phyloP scores from a whole-genome alignment of 2,113 vertebrate genomes.

The Albula goreensis region DNA sequence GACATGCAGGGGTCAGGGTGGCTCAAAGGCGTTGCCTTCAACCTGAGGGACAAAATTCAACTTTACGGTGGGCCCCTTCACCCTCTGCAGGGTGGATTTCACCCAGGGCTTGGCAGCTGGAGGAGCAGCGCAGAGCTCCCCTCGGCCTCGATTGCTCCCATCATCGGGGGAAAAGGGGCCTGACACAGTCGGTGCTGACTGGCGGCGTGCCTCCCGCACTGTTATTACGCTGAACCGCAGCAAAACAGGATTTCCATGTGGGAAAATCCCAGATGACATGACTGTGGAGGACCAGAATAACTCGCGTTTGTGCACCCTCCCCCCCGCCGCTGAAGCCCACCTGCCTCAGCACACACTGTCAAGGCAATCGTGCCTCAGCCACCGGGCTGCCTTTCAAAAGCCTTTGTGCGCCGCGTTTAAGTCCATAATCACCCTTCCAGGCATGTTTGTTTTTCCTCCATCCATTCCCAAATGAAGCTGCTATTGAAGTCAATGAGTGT shows the following conservation, averaged over 20 bases:
- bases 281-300: not conserved
- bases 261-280: constrained; percentile 22
- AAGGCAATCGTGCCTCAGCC: not conserved
- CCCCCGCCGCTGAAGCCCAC: not conserved
- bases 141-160: constrained; percentile 19
- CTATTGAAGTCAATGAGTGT: constrained; percentile 19
- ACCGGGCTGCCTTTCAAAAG: not conserved
- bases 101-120: not conserved
- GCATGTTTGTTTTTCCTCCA: not conserved
- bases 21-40: not conserved
- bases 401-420: constrained; percentile 7
- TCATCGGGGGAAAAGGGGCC: not conserved
- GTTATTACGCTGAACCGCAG: not conserved
- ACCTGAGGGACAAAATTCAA: not conserved
- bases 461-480: not conserved
- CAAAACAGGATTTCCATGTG: not conserved
- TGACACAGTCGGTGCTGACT: not conserved
- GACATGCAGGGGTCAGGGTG: not conserved
- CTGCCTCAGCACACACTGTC: not conserved
- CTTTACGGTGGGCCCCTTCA: not conserved
- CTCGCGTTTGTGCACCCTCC: not conserved
- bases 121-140: constrained; percentile 19
- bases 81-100: constrained; percentile 10
- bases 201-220: not conserved
- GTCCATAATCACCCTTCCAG: constrained; percentile 1